phyloP scores from a whole-genome alignment of 2,113 vertebrate species.

The Ellobius talpinus region DNA sequence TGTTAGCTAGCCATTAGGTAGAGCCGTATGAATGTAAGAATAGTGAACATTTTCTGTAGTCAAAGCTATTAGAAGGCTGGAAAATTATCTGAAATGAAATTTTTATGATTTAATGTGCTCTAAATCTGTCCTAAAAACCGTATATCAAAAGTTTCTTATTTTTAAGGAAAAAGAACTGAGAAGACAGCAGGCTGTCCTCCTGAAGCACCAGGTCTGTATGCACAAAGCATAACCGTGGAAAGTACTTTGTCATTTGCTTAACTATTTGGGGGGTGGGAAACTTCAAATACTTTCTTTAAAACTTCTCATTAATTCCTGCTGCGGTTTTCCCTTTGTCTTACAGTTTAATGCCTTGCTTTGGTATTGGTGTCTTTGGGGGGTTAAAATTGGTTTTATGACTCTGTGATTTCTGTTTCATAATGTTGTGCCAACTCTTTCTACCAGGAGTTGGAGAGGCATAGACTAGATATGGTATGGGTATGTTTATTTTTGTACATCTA shows the following conservation, averaged over 20 bases:
- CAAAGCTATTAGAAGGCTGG: conserved; percentile 6
- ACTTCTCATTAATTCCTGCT: conserved; percentile 83
- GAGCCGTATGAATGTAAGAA: neutral
- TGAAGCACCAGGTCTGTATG: conserved; percentile 95
- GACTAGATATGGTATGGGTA: conserved; percentile 99
- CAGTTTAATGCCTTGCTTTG: conserved; percentile 92
- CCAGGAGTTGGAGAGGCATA: conserved; percentile 99
- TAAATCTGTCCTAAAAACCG: conserved; percentile 42
- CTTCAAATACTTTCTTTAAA: conserved; percentile 73
- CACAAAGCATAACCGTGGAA: neutral
- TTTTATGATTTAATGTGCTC: conserved; percentile 53
- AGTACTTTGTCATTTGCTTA: conserved; percentile 76
- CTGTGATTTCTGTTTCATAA: conserved; percentile 98
- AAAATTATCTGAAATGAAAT: neutral
- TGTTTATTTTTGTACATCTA: conserved; percentile 99
- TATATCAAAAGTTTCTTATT: conserved; percentile 80
- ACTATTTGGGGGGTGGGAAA: conserved; percentile 70
- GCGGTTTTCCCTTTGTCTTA: conserved; percentile 87
- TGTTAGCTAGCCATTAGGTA: neutral
- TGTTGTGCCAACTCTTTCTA: conserved; percentile 97
- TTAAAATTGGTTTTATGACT: conserved; percentile 91
- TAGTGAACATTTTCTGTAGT: conserved; percentile 29
- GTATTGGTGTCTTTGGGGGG: conserved; percentile 89
- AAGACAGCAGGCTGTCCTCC: conserved; percentile 94
- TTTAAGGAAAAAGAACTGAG: conserved; percentile 96